Evolutionary conservation across 2,113 vertebrate genomes (phyloP), one percentile per base, ranked within the genome.

Genomic region (Aphelocoma coerulescens): DNA sequence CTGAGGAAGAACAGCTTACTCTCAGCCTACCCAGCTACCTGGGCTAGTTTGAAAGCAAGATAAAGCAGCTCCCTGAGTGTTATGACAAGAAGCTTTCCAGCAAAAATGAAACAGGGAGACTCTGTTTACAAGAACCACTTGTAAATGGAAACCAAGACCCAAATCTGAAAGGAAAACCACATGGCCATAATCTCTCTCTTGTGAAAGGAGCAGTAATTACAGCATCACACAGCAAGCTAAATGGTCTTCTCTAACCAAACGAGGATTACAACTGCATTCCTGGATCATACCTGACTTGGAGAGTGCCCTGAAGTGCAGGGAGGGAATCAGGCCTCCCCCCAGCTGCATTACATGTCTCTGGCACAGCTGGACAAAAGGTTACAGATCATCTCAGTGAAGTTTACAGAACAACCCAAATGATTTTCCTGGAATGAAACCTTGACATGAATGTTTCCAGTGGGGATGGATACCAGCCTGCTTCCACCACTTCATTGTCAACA

Each of bases 71-170:
- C 41, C 35, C 58, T 0, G 4, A 95, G 76, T 96, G 96, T 97
- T 97, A 96, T 97, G 96, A 97, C 96, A 97, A 87, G 95, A 81
- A 89, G 57, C 32, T 73, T 97, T 95, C 86, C 87, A 95, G 62
- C 80, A 91, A 96, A 92, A 96, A 93, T 41, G 85, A 95, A 95
- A 66, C 88, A 95, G 76, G 79, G 76, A 85, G 68, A 55, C 48
- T 91, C 81, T 92, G 95, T 97, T 97, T 97, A 97, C 86, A 97
- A 91, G 80, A 96, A 58, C 52, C 0, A 6, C 86, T 95, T 96
- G 91, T 96, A 94, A 96, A 95, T 95, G 92, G 96, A 97, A 95
- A 74, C 80, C 54, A 93, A 91, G 85, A 69, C 83, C 43, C 1
- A 6, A 92, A 93, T 77, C 49, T 94, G 81, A 95, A 97, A 95